Base-by-base conservation (phyloP, 2,888 invertebrate genomes). In the Sinotaia quadrata region DNA sequence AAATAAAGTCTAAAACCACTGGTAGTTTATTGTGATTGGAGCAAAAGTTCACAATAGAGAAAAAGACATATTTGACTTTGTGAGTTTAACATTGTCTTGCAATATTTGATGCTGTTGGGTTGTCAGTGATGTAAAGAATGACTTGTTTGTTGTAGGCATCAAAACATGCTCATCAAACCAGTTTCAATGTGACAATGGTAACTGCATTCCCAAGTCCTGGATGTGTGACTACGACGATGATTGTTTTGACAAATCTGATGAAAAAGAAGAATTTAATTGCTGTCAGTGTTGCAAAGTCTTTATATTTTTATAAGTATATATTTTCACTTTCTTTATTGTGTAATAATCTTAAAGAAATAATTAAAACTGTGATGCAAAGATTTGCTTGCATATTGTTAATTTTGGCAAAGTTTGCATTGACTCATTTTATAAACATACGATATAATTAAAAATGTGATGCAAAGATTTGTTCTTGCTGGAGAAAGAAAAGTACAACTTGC, bases 181-280 rank as follows among this genome's bases (percentile, higher is more conserved):
- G 74, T 87, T 86, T 68, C 78, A 75, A 41, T 87, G 87, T 78
- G 82, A 78, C 60, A 86, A 87, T 67, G 85, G 85, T 29, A 78
- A 82, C 57, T 87, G 87, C 78, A 85, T 87, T 31, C 84, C 84
- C 5, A 68, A 73, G 21, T 62, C 77, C n/a, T 86, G 84, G 86
- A 86, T 90, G 33, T 99, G 98, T 86, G 98, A 99, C 84, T 97
- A 97, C 3, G 98, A 98, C 89, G 97, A 98, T 0, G 98, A 98
- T 86, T 98, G 98, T 88, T 96, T 97, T 0, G 91, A 90, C 71
- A 90, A 90, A 18, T 90, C 90, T 21, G 91, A 91, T 75, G 91
- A 86, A 69, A 91, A 94, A 67, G 66, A 75, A 27, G 78, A 77
- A 44, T 78, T 80, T 67, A 74, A 79, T 12, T 84, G 84, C 73